Conservation (phyloP, 2,888 invertebrate species). For the Shargacucullia verbasci region DNA sequence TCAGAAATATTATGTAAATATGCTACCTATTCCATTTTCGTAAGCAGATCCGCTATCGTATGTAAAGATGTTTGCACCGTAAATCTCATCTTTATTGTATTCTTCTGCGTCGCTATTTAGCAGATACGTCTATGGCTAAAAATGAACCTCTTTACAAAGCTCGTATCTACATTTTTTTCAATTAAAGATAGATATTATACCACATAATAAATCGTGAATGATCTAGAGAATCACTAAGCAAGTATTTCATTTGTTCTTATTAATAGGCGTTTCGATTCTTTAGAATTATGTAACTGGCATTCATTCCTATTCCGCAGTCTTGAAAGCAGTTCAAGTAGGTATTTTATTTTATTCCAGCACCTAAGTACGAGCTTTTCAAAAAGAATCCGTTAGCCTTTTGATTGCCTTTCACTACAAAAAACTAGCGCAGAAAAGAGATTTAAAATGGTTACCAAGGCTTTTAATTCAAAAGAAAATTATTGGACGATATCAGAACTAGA, state of each 20-base stretch:
- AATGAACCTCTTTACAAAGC: slow-evolving; percentile 25
- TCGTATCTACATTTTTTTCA: slow-evolving; percentile 15
- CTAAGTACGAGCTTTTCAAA: slow-evolving; percentile 56
- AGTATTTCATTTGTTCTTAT: no score
- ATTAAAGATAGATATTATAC: slow-evolving; percentile 4
- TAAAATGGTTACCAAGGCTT: slow-evolving; percentile 38
- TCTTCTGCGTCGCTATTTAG: slow-evolving; percentile 40
- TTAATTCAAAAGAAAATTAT: slow-evolving; percentile 16
- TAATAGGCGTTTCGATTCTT: not conserved
- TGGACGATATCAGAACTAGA: not conserved
- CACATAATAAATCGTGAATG: not conserved
- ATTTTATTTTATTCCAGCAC: slow-evolving; percentile 54
- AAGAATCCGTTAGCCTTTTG: slow-evolving; percentile 64
- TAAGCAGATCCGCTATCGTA: slow-evolving; percentile 63
- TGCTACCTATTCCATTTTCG: slow-evolving; percentile 66
- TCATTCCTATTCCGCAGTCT: slow-evolving; percentile 28
- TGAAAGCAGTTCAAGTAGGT: slow-evolving; percentile 38
- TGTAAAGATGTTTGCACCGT: slow-evolving; percentile 67
- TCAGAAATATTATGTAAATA: slow-evolving; percentile 76
- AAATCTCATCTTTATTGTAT: slow-evolving; percentile 66
- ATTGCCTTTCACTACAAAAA: slow-evolving; percentile 61
- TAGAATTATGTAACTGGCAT: slow-evolving; percentile 15
- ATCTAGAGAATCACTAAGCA: no score
- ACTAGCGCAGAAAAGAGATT: slow-evolving; percentile 53
- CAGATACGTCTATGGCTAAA: slow-evolving; percentile 30